Conservation (phyloP, 2,888 invertebrate genomes). For the Megalurothrips usitatus region DNA sequence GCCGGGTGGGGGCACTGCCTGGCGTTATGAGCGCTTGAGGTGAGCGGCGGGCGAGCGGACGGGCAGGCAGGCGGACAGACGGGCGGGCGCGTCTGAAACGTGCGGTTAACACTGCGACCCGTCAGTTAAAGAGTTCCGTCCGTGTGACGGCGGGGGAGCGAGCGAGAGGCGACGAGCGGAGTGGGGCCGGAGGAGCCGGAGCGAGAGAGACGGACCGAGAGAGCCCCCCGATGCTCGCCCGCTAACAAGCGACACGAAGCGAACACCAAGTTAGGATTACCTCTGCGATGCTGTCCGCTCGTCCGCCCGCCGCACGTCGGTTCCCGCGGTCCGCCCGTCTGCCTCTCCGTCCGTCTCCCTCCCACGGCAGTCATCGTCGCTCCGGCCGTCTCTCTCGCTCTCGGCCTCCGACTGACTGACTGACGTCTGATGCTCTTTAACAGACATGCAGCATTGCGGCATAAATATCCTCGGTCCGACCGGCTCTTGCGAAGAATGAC, state of each 20-base stretch:
- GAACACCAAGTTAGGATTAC: slow-evolving; percentile 26
- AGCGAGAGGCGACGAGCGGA: background rate
- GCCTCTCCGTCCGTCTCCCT: background rate
- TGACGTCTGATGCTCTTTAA: slow-evolving; percentile 24
- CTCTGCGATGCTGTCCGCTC: slow-evolving; percentile 11
- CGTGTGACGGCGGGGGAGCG: slow-evolving; percentile 1
- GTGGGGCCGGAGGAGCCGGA: background rate
- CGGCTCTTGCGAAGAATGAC: slow-evolving; percentile 13
- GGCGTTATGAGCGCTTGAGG: slow-evolving; percentile 11
- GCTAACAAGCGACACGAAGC: slow-evolving; percentile 24
- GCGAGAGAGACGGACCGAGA: background rate
- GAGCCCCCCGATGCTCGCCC: background rate
- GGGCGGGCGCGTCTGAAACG: slow-evolving; percentile 7
- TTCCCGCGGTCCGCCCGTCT: background rate
- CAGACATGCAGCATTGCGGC: slow-evolving; percentile 25
- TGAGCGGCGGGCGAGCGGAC: background rate
- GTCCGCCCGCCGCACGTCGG: background rate
- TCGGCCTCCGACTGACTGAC: slow-evolving; percentile 7
- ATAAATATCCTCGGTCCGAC: slow-evolving; percentile 7
- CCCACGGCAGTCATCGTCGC: background rate
- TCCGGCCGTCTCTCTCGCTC: background rate
- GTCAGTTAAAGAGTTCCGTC: slow-evolving; percentile 24
- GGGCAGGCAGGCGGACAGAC: background rate
- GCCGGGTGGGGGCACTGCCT: background rate
- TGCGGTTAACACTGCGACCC: slow-evolving; percentile 24